Conservation (phyloP, 2,113 vertebrate genomes). For the Loxodonta africana region DNA sequence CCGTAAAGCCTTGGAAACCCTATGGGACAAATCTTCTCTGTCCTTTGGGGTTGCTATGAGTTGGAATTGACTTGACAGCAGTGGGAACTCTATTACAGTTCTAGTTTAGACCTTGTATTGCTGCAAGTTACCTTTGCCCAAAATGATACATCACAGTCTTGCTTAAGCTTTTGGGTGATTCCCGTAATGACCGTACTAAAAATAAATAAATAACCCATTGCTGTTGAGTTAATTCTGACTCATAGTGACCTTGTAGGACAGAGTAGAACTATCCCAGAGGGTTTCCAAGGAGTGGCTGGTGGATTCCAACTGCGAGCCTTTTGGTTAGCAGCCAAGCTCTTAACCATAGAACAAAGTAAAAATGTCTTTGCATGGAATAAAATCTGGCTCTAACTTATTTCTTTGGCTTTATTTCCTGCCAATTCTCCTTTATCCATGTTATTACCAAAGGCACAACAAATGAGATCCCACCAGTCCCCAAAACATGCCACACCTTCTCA, state of each 20-base stretch:
- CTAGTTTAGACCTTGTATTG: too few relatives aligned
- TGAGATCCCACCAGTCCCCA: too few relatives aligned
- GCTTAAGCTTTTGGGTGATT: background rate
- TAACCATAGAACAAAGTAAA: background rate
- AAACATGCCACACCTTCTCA: background rate
- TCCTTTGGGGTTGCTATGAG: background rate
- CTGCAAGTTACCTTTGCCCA: background rate
- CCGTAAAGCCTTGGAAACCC: background rate
- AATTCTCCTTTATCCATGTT: background rate
- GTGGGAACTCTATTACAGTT: background rate
- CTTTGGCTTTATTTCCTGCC: background rate
- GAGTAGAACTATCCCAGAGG: too few relatives aligned
- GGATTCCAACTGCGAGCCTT: too few relatives aligned
- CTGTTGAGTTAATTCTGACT: too few relatives aligned
- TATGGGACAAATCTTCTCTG: background rate
- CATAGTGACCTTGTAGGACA: too few relatives aligned
- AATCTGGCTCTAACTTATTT: background rate
- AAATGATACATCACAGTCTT: background rate
- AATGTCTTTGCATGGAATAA: background rate
- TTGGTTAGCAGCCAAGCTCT: too few relatives aligned
- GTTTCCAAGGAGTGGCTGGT: too few relatives aligned
- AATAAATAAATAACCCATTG: too few relatives aligned
- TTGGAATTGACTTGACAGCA: background rate
- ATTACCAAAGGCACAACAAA: fast-evolving
- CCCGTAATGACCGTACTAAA: background rate